These are phyloP conservation scores for Erpobdella octoculata DNA, from an alignment of 2,888 invertebrate species.

Conservation along the genomic window DNA sequence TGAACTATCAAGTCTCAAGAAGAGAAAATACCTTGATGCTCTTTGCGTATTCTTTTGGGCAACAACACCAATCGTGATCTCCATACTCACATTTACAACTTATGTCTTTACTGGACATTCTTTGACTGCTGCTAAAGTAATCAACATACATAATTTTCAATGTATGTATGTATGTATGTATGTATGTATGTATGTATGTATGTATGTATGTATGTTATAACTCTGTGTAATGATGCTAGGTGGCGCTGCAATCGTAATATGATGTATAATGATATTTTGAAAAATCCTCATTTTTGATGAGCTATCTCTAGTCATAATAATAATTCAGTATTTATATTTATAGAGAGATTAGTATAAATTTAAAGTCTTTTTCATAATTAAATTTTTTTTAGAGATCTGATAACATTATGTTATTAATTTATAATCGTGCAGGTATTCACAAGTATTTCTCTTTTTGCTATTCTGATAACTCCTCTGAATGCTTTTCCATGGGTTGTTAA, in stretches of 20 bases:
- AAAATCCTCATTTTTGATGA: too few relatives aligned
- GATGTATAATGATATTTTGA: too few relatives aligned
- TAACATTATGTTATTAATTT: not conserved
- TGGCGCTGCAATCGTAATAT: too few relatives aligned
- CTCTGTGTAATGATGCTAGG: too few relatives aligned
- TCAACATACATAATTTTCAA: too few relatives aligned
- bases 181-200: too few relatives aligned
- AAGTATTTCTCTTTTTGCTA: conserved; percentile 83
- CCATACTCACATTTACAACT: conserved; percentile 54
- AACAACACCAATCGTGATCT: conserved; percentile 75
- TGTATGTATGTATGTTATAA: too few relatives aligned
- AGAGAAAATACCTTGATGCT: conserved; percentile 89
- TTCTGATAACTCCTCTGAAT: conserved; percentile 89
- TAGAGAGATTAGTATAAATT: too few relatives aligned
- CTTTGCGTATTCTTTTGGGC: conserved; percentile 98
- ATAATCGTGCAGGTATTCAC: conserved; percentile 66
- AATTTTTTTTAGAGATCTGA: not conserved
- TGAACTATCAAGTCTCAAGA: conserved; percentile 71
- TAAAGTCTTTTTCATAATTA: not conserved
- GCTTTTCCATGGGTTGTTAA: conserved; percentile 97
- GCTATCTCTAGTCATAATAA: too few relatives aligned
- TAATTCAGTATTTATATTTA: not conserved
- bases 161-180: too few relatives aligned
- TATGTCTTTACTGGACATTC: conserved; percentile 60
- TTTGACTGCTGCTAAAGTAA: conserved; percentile 75